A percentile compares a stretch with the other conserved stretches of the same genome.
Evolutionary conservation across 2,113 vertebrate genomes (phyloP).

Genomic region (Nasalis larvatus): DNA sequence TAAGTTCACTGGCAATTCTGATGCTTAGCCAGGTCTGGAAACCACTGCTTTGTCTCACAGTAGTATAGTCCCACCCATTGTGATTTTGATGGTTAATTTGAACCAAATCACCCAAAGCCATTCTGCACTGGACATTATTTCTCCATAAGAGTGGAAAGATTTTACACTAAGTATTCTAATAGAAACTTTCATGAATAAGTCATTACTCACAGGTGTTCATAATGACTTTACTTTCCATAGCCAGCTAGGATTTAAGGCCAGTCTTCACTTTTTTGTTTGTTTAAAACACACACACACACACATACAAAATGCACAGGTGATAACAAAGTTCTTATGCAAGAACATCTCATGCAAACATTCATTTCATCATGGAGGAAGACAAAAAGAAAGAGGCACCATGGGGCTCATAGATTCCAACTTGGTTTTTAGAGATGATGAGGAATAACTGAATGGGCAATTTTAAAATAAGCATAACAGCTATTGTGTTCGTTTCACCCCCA

Average conservation of each 20-base stretch:
- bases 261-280: not conserved
- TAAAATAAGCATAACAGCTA: slow-evolving; percentile 69
- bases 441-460: slow-evolving; percentile 67
- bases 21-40: not conserved
- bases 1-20: not conserved
- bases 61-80: not conserved
- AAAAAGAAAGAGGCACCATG: not conserved
- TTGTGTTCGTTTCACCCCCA: not conserved
- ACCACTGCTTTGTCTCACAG: not conserved
- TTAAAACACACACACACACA: not conserved
- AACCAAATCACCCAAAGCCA: not conserved
- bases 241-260: not conserved
- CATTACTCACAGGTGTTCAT: not conserved
- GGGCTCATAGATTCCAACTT: slow-evolving; percentile 53
- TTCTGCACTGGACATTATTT: not conserved
- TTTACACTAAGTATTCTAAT: not conserved
- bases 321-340: not conserved
- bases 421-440: slow-evolving; percentile 67
- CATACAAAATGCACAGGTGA: not conserved
- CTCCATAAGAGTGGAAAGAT: not conserved
- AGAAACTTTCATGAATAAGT: not conserved
- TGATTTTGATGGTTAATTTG: not conserved
- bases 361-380: not conserved
- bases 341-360: not conserved
- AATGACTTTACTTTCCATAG: not conserved